These are phyloP conservation scores for Anadara kagoshimensis DNA, from an alignment of 1,140 invertebrate genomes.

Conservation along the genomic window DNA sequence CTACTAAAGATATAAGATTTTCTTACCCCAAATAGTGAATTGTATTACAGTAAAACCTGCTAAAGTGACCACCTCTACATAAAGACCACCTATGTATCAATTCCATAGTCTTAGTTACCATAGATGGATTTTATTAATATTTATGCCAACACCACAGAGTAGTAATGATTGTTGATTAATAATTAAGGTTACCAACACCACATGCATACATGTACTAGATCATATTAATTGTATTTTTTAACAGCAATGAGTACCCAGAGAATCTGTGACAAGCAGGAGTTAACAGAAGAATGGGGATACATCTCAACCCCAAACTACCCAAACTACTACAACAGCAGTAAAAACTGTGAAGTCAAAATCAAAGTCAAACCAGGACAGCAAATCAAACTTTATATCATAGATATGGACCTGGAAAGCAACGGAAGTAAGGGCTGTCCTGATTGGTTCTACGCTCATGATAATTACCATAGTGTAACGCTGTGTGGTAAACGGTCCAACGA, in stretches of 20 bases:
- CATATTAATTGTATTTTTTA: conserved; percentile 32
- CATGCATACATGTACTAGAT: neutral
- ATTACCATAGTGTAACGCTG: conserved; percentile 58
- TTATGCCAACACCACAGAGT: too few relatives aligned
- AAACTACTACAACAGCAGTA: conserved; percentile 54
- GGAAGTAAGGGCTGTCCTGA: conserved; percentile 61
- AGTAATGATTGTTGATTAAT: too few relatives aligned
- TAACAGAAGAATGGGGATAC: conserved; percentile 62
- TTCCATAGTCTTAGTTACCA: too few relatives aligned
- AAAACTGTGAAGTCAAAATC: conserved; percentile 54
- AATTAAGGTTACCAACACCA: too few relatives aligned
- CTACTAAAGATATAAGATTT: too few relatives aligned
- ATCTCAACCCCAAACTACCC: conserved; percentile 68
- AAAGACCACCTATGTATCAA: too few relatives aligned
- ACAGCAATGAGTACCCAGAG: conserved; percentile 53
- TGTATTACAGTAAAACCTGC: too few relatives aligned
- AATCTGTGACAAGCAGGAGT: conserved; percentile 52
- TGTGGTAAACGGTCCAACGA: conserved; percentile 63
- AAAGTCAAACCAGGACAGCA: conserved; percentile 53
- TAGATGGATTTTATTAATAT: too few relatives aligned
- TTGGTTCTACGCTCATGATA: conserved; percentile 62
- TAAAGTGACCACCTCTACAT: too few relatives aligned
- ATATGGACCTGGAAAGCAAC: conserved; percentile 63
- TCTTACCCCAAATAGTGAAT: too few relatives aligned
- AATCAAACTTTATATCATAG: conserved; percentile 60